Conservation (phyloP, 1,140 invertebrate genomes). For the Hycleus phaleratus region DNA sequence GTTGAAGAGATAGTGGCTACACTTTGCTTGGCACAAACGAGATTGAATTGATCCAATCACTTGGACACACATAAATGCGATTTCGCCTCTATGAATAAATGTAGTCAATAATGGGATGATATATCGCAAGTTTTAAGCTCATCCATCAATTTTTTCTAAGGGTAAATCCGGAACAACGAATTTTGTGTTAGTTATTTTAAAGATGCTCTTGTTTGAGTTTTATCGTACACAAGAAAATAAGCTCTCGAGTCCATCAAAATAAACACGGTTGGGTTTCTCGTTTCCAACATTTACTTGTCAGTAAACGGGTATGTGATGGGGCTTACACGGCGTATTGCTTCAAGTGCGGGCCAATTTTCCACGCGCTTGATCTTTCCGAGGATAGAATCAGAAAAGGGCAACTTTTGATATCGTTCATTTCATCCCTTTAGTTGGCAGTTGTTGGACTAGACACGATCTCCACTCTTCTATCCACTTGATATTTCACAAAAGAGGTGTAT, state of each 20-base stretch:
- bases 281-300: no score
- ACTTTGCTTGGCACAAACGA: background rate
- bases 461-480: slow-evolving; percentile 1
- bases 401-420: slow-evolving; percentile 9
- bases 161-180: no score
- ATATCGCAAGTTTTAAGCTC: slow-evolving; percentile 13
- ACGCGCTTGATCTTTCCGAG: slow-evolving; percentile 20
- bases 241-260: no score
- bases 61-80: slow-evolving; percentile 26
- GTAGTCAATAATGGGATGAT: slow-evolving; percentile 24
- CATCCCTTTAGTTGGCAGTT: background rate
- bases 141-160: slow-evolving; percentile 7
- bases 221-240: no score
- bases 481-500: background rate
- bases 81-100: slow-evolving; percentile 30
- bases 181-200: no score
- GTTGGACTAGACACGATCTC: slow-evolving; percentile 8
- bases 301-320: no score
- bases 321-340: slow-evolving; percentile 6
- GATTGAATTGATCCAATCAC: slow-evolving; percentile 31
- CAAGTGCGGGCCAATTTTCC: slow-evolving; percentile 21
- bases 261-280: no score
- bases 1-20: background rate
- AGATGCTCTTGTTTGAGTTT: no score
- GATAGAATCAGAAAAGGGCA: slow-evolving; percentile 7